phyloP scores from a whole-genome alignment of 92 coral and sea anemone genomes.

The Scolanthus callimorphus region DNA sequence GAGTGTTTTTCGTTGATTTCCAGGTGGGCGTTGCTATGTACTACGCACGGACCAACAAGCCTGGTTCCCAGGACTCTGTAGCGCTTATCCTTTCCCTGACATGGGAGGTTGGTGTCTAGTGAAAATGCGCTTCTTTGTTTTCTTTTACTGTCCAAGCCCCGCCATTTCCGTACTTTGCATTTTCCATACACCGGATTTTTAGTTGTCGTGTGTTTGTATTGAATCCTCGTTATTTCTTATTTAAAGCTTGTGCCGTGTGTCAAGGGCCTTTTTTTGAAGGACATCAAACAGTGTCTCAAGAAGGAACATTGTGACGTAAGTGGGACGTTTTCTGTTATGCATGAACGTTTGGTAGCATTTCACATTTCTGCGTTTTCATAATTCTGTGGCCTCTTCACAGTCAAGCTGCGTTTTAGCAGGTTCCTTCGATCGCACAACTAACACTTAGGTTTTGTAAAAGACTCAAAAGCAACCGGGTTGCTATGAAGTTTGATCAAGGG shows the following conservation, averaged over 20 bases:
- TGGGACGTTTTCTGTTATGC: too few species aligned
- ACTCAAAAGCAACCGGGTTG: too few species aligned
- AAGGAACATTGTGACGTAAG: constrained; percentile 95
- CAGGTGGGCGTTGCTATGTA: constrained; percentile 96
- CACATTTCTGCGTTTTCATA: too few species aligned
- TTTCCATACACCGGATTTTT: neutral
- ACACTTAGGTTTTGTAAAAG: too few species aligned
- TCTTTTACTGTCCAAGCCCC: too few species aligned
- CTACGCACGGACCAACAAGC: constrained; percentile 90
- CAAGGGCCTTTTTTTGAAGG: constrained; percentile 83
- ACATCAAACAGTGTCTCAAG: constrained; percentile 88
- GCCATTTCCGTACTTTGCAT: too few species aligned
- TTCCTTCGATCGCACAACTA: too few species aligned
- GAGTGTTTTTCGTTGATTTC: neutral
- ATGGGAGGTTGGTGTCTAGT: constrained; percentile 77
- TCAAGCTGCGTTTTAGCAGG: too few species aligned
- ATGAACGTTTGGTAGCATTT: too few species aligned
- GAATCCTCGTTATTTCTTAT: neutral
- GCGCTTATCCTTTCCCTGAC: constrained; percentile 79
- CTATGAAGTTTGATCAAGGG: too few species aligned
- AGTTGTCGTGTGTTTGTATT: neutral
- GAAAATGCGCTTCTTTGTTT: too few species aligned
- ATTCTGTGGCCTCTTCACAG: too few species aligned
- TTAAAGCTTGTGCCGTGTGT: constrained; percentile 87
- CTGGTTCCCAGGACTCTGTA: constrained; percentile 91